Percentiles rank a stretch among this genome's conserved stretches.
Conservation (phyloP, 2,113 vertebrate genomes). For the Bos indicus region DNA sequence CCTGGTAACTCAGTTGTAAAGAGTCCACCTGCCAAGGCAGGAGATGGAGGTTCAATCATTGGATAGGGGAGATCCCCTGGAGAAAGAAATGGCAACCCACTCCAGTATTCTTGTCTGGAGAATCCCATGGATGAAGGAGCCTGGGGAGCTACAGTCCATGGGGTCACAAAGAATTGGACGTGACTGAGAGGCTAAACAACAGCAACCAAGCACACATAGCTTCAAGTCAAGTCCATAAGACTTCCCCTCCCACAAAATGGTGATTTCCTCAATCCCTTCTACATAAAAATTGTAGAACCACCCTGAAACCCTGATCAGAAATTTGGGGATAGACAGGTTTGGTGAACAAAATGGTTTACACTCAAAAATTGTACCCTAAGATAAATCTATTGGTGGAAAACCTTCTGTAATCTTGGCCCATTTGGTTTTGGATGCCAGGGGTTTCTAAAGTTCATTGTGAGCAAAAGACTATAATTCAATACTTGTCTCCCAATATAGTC, state of each 20-base stretch:
- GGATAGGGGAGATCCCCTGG: not conserved
- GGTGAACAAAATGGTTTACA: not conserved
- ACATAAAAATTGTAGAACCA: not conserved
- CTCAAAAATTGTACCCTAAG: not conserved
- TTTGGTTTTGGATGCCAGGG: not conserved
- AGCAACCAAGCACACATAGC: not conserved
- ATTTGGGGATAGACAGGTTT: not conserved
- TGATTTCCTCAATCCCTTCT: not conserved
- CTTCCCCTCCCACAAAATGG: not conserved
- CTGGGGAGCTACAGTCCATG: not conserved
- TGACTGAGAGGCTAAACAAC: rapidly evolving
- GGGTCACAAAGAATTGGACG: not conserved
- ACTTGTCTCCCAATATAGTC: not conserved
- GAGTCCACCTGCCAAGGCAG: not conserved
- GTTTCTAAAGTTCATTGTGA: not conserved
- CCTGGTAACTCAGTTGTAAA: not conserved
- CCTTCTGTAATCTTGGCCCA: not conserved
- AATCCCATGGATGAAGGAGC: not conserved
- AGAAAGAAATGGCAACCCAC: not conserved
- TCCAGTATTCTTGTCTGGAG: not conserved
- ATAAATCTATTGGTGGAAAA: not conserved
- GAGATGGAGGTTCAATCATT: not conserved
- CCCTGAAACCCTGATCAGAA: not conserved
- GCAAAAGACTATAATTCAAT: not conserved
- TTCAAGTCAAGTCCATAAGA: not conserved